phyloP scores from a whole-genome alignment of 2,888 invertebrate species.

The Caenorhabditis zanzibari region DNA sequence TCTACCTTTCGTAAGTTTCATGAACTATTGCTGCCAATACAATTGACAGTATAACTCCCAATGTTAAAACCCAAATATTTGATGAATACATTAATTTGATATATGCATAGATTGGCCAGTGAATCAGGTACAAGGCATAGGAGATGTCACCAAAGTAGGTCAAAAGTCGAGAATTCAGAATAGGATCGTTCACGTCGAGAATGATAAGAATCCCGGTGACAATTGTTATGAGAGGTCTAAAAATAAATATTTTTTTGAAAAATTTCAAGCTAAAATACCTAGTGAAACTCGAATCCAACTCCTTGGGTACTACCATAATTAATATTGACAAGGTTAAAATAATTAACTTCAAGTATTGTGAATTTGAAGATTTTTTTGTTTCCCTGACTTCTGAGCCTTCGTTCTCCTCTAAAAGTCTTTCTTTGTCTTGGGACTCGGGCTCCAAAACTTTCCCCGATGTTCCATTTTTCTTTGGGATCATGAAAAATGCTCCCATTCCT shows the following conservation, averaged over 20 bases:
- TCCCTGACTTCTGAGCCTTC: not conserved
- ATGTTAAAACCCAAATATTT: not conserved
- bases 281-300: not conserved
- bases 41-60: not conserved
- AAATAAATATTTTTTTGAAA: not conserved
- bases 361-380: not conserved
- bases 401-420: not conserved
- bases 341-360: not conserved
- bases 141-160: constrained; percentile 68
- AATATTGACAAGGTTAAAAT: not conserved
- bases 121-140: constrained; percentile 66
- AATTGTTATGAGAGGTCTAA: constrained; percentile 26
- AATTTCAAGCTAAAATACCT: not conserved
- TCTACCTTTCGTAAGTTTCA: constrained; percentile 34
- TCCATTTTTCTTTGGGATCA: not conserved
- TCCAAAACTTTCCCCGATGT: not conserved
- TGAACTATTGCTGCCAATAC: constrained; percentile 23
- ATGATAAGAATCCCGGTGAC: constrained; percentile 42
- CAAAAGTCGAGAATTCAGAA: constrained; percentile 29
- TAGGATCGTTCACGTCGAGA: constrained; percentile 20
- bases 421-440: not conserved
- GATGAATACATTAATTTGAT: constrained; percentile 5
- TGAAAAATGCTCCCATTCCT: constrained; percentile 43
- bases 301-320: not conserved
- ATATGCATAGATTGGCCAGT: constrained; percentile 64